Conservation (phyloP, 2,797 vertebrate species). For the Spinus olivaceus region DNA sequence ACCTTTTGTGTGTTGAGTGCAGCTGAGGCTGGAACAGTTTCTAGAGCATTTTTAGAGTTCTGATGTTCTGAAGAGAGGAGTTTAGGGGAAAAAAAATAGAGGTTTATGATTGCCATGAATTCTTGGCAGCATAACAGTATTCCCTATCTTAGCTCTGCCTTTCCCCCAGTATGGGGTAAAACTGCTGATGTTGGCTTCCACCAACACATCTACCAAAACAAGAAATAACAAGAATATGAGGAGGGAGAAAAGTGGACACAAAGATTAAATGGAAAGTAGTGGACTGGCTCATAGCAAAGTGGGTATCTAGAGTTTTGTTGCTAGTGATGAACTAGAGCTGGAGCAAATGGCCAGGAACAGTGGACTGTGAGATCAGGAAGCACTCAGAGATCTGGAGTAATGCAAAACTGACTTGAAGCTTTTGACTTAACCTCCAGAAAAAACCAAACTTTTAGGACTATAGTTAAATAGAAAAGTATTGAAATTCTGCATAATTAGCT, state of each 20-base stretch:
- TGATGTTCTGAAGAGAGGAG: background rate
- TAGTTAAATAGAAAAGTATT: background rate
- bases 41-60: background rate
- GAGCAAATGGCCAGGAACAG: background rate
- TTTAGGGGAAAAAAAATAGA: background rate
- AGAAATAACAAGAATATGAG: background rate
- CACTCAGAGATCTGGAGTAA: background rate
- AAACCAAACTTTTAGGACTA: background rate
- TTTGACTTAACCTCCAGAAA: background rate
- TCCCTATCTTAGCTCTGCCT: background rate
- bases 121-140: background rate
- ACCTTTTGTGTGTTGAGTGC: background rate
- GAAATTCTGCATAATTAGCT: background rate
- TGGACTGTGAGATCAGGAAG: background rate
- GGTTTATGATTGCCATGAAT: background rate
- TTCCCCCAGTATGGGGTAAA: rapidly evolving
- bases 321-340: background rate
- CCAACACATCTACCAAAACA: background rate
- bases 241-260: background rate
- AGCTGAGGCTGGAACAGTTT: background rate
- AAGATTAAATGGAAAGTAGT: background rate
- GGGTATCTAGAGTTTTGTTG: background rate
- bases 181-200: background rate
- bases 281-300: background rate
- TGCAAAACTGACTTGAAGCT: background rate